Percentiles rank a stretch among this genome's conserved stretches.
Evolutionary conservation across 1,140 invertebrate species (phyloP).

Genomic region (Drosophila punjabiensis): DNA sequence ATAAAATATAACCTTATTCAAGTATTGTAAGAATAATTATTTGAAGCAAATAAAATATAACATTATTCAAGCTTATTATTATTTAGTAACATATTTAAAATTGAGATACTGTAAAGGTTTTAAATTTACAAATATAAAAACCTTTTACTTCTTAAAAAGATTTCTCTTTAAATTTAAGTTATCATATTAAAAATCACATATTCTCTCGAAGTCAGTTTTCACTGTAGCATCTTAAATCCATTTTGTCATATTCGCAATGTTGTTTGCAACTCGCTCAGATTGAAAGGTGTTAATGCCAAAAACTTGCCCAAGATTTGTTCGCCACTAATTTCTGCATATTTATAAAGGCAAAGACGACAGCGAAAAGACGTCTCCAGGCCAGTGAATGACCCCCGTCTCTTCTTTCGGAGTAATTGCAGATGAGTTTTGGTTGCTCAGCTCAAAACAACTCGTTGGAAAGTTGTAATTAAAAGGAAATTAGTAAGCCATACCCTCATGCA

Average conservation of each 20-base stretch:
- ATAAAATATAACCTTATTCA: background rate
- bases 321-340: slow-evolving; percentile 78
- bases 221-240: slow-evolving; percentile 30
- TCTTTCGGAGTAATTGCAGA: slow-evolving; percentile 65
- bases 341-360: slow-evolving; percentile 76
- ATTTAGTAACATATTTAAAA: too few relatives aligned
- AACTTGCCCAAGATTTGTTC: slow-evolving; percentile 81
- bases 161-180: too few relatives aligned
- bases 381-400: slow-evolving; percentile 6
- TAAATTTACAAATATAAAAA: too few relatives aligned
- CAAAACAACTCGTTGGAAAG: slow-evolving; percentile 56
- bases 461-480: slow-evolving; percentile 78
- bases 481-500: slow-evolving; percentile 49
- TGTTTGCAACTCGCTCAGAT: slow-evolving; percentile 62
- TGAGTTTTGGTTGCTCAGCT: slow-evolving; percentile 41
- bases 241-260: slow-evolving; percentile 62
- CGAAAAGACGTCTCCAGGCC: slow-evolving; percentile 57
- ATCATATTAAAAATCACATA: too few relatives aligned
- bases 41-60: background rate
- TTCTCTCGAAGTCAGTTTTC: background rate
- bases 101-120: too few relatives aligned
- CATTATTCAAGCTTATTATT: too few relatives aligned
- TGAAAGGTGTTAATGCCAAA: slow-evolving; percentile 83
- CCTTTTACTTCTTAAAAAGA: too few relatives aligned
- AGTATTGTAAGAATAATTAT: too few relatives aligned